phyloP scores from a whole-genome alignment of 2,113 vertebrate species.

The Oncorhynchus tshawytscha region DNA sequence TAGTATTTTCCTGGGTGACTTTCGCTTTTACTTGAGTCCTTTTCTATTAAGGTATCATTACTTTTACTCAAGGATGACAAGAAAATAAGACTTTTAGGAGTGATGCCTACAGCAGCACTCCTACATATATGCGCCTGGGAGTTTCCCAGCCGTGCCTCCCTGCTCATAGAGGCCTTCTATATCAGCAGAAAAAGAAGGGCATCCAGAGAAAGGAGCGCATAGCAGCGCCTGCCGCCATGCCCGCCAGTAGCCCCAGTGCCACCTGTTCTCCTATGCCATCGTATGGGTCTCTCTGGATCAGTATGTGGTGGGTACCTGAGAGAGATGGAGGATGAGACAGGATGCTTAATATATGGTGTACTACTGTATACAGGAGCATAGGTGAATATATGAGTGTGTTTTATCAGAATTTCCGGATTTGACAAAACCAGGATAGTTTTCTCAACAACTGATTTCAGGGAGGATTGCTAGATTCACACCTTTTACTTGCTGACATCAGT shows the following conservation, averaged over 20 bases:
- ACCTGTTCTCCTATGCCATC: slow-evolving; percentile 76
- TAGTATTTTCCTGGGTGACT: too few relatives aligned
- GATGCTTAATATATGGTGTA: neutral
- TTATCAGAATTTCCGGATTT: too few relatives aligned
- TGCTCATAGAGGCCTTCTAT: neutral
- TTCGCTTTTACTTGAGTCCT: too few relatives aligned
- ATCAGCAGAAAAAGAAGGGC: slow-evolving; percentile 88
- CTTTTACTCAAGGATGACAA: too few relatives aligned
- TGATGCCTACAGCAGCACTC: neutral
- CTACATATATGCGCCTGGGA: neutral
- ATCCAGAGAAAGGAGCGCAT: slow-evolving; percentile 93
- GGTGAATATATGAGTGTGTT: neutral
- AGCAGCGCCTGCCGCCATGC: slow-evolving; percentile 83
- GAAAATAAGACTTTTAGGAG: neutral
- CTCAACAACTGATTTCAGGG: too few relatives aligned
- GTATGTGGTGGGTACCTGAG: slow-evolving; percentile 79
- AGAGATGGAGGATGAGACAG: neutral
- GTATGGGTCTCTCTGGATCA: slow-evolving; percentile 84
- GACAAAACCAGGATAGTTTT: too few relatives aligned
- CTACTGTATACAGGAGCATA: neutral
- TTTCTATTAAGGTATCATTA: too few relatives aligned
- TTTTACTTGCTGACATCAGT: too few relatives aligned
- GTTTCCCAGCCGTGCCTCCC: neutral
- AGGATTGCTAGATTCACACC: too few relatives aligned
- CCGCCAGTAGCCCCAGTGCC: slow-evolving; percentile 86